Percentiles rank a stretch among this genome's conserved stretches.
phyloP scores from a whole-genome alignment of 2,113 vertebrate genomes.

The Rissa tridactyla region DNA sequence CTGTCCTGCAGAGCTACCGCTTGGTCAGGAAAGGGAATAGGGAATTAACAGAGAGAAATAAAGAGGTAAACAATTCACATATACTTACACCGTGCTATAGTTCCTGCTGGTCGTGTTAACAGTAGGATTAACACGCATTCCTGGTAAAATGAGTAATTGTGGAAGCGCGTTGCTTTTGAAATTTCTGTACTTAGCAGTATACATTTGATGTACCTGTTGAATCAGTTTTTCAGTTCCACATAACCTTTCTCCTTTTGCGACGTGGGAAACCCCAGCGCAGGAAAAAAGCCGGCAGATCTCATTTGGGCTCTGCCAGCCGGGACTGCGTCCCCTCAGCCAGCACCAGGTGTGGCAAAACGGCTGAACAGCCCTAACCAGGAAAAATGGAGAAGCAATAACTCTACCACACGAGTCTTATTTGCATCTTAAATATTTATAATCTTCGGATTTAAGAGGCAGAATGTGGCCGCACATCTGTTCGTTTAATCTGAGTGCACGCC shows the following conservation, averaged over 20 bases:
- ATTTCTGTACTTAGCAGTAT: neutral
- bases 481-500: neutral
- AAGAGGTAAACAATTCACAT: neutral
- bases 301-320: neutral
- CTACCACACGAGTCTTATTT: neutral
- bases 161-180: neutral
- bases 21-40: neutral
- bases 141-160: neutral
- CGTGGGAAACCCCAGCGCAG: neutral
- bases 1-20: neutral
- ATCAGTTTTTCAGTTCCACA: neutral
- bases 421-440: slow-evolving; percentile 18
- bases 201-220: neutral
- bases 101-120: neutral
- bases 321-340: neutral
- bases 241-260: neutral
- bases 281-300: neutral
- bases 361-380: neutral
- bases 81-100: neutral
- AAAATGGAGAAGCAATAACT: neutral
- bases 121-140: neutral
- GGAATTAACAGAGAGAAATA: neutral
- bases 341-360: neutral
- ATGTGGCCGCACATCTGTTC: neutral
- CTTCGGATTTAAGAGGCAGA: neutral